Evolutionary conservation across 1,140 invertebrate species (phyloP), one percentile per base, ranked within the genome.

Genomic region (Helicoverpa zea): DNA sequence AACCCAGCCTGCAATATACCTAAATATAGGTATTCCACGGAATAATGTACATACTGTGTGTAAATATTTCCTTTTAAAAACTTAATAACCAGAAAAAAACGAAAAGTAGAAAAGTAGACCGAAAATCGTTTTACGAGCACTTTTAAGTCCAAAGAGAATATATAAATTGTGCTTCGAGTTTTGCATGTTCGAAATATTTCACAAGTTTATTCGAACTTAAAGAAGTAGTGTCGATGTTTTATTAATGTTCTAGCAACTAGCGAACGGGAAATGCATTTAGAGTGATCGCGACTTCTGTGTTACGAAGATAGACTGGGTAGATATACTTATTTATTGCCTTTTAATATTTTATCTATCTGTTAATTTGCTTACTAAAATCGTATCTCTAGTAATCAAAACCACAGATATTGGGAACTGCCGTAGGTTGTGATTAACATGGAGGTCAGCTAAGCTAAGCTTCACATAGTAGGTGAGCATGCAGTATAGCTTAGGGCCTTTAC

Each of bases 101-200:
- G 7, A 1, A 3, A 18, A 5, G 1, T 7, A 56, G 54, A 58
- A 23, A 23, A 7, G 56, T 58, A 7, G 5, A 58, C 5, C 56
- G n/a, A 58, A 18, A 58, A 58, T 18, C 56, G 7, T 9, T 58
- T 58, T 58, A 58, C 56, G 16, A 23, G 16, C 56, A 58, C 10
- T 58, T 58, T 58, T 58, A 43, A n/a, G 56, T 23, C 9, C 56
- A 58, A 58, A 58, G 56, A 58, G 56, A 58, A 58, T 58, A 58
- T 23, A 58, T 23, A 58, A 58, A 18, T 23, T 58, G 56, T 29
- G 23, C 56, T 23, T 16, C 56, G 12, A 7, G n/a, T 56, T 56
- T 56, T 18, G n/a, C n/a, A 56, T 16, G n/a, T 56, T 18, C n/a
- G 5, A 56, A 2, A 54, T 14, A 52, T 23, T 23, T 43, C 35